Percentiles rank a stretch among this genome's conserved stretches.
Evolutionary conservation across 2,113 vertebrate genomes (phyloP).

Genomic region (Mormoops blainvillei): DNA sequence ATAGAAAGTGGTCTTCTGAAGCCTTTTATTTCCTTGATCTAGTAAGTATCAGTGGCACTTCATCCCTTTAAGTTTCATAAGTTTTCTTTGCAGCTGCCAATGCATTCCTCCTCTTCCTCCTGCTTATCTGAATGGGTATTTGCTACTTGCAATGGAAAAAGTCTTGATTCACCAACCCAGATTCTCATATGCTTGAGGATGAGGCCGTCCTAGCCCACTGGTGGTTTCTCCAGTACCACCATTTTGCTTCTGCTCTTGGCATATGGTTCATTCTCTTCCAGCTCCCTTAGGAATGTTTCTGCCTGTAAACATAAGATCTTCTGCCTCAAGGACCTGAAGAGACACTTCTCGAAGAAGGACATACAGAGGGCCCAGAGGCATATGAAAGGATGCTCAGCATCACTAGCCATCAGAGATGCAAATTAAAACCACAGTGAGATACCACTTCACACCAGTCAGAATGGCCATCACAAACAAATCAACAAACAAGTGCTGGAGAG

Average conservation of each 20-base stretch:
- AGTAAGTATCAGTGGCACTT: not conserved
- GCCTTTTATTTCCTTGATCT: not conserved
- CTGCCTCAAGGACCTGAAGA: not conserved
- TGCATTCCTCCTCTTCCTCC: not conserved
- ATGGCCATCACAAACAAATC: too few species aligned
- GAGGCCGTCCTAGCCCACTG: rapidly evolving
- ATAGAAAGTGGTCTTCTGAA: not conserved
- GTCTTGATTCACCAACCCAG: not conserved
- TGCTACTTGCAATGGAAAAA: not conserved
- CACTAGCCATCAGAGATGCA: too few species aligned
- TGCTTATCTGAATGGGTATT: not conserved
- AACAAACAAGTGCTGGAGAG: too few species aligned
- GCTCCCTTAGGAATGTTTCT: not conserved
- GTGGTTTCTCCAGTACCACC: not conserved
- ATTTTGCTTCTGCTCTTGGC: not conserved
- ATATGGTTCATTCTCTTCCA: not conserved
- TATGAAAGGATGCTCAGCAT: too few species aligned
- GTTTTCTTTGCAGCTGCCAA: not conserved
- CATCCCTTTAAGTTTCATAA: not conserved
- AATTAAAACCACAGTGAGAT: too few species aligned
- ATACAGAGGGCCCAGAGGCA: too few species aligned
- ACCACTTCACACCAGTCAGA: too few species aligned
- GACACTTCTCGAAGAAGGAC: too few species aligned
- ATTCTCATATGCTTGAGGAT: not conserved
- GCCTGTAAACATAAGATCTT: not conserved